phyloP scores from a whole-genome alignment of 1,140 invertebrate genomes.

The Drosophila lacteicornis region DNA sequence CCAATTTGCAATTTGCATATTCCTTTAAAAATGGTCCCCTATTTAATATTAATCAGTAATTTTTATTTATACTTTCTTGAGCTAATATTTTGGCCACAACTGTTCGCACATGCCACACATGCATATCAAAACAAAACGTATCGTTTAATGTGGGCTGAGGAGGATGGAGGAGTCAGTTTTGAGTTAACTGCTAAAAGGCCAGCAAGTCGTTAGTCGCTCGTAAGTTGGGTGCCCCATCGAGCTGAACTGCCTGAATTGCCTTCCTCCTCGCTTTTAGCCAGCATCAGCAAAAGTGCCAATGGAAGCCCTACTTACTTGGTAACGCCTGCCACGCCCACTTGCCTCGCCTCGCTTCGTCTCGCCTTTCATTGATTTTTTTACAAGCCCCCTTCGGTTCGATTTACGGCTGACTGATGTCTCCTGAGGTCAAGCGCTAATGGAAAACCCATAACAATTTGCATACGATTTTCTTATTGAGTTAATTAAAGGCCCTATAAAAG shows the following conservation, averaged over 20 bases:
- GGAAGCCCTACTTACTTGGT: slow-evolving; percentile 76
- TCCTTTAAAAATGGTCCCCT: too few relatives aligned
- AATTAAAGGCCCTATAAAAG: slow-evolving; percentile 57
- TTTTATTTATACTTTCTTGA: too few relatives aligned
- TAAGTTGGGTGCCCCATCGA: slow-evolving; percentile 28
- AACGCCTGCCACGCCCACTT: slow-evolving; percentile 40
- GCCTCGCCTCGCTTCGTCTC: neutral
- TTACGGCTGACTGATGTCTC: slow-evolving; percentile 52
- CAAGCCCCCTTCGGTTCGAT: slow-evolving; percentile 21
- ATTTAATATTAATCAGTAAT: too few relatives aligned
- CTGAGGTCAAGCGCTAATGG: slow-evolving; percentile 64
- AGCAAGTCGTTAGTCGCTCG: slow-evolving; percentile 55
- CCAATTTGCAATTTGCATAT: too few relatives aligned
- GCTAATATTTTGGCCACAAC: neutral
- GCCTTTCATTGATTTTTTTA: slow-evolving; percentile 69
- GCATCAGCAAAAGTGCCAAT: slow-evolving; percentile 58
- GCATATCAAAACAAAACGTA: slow-evolving; percentile 54
- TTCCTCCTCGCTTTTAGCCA: slow-evolving; percentile 13
- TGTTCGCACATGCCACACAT: slow-evolving; percentile 14
- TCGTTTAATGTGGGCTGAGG: slow-evolving; percentile 66
- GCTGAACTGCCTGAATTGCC: neutral
- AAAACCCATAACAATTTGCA: slow-evolving; percentile 68
- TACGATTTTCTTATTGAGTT: slow-evolving; percentile 66
- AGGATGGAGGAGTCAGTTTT: slow-evolving; percentile 24
- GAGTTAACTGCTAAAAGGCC: slow-evolving; percentile 56